These are phyloP conservation scores for Perca schrenkii DNA, from an alignment of 2,113 vertebrate genomes.

Conservation along the genomic window DNA sequence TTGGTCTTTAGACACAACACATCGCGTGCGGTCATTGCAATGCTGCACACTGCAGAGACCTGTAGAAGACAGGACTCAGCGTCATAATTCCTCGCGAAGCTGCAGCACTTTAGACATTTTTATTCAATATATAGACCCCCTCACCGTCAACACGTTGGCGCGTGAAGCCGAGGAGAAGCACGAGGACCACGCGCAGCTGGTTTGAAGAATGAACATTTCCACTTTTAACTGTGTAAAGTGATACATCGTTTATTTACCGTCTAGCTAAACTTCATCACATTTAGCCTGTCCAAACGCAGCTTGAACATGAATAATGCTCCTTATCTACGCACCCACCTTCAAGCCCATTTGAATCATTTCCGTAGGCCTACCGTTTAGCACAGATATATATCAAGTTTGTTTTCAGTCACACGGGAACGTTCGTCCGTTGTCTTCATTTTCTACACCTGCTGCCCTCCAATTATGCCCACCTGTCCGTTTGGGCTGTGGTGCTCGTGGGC, in stretches of 20 bases:
- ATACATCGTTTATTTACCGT: neutral
- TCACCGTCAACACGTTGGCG: conserved; percentile 63
- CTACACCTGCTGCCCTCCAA: conserved; percentile 50
- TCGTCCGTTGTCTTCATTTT: neutral
- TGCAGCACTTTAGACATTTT: neutral
- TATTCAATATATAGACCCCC: neutral
- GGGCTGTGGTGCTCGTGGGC: neutral
- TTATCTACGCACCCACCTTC: conserved; percentile 59
- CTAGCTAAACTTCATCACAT: neutral
- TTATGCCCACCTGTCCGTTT: conserved; percentile 55
- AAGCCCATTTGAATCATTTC: conserved; percentile 32
- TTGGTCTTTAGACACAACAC: conserved; percentile 64
- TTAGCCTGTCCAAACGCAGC: neutral
- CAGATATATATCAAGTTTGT: neutral
- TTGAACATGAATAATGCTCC: neutral
- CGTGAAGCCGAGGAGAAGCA: conserved; percentile 48
- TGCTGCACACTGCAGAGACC: conserved; percentile 74
- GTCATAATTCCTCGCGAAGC: rapidly evolving
- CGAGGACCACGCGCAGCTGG: conserved; percentile 58
- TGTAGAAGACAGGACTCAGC: neutral
- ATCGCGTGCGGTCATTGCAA: conserved; percentile 65
- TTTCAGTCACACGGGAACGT: neutral
- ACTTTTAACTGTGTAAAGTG: neutral
- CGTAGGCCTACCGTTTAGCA: neutral
- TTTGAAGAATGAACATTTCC: neutral